Base-by-base conservation (phyloP, 2,113 vertebrate species). In the Atherinomorus stipes region DNA sequence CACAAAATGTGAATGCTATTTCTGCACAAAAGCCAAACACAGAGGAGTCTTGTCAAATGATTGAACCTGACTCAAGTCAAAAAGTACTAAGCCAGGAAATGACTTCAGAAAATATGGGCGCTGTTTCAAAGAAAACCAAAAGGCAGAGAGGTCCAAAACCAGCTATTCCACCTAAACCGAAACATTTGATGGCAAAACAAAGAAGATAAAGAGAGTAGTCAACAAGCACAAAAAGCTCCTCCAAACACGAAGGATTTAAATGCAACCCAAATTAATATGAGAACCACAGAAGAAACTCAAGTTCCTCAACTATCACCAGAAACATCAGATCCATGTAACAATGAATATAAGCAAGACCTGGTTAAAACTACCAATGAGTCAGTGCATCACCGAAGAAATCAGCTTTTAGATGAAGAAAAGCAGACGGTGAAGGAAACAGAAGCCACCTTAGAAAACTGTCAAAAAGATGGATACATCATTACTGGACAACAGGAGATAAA, bases 51-150 rank as follows among this genome's bases (percentile, higher is more conserved):
- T 81, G 63, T 68, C 85, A 69, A 1, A 76, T 84, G 69, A 81
- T 83, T 91, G 89, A 92, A 92, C 89, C 89, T 87, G 75, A 92
- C 87, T 93, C 89, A 92, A 83, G 77, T 91, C 84, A 94, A 94
- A 91, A 65, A 91, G 88, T 89, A 91, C 66, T 92, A 11, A 57
- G 50, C 23, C 15, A 76, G 52, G 68, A 77, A 60, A 58, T 56
- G 4, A 88, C 74, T 42, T 64, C 62, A 34, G 38, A 56, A 66
- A 44, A 67, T 64, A n/a, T 16, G 44, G 56, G 64, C 50, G 15
- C 54, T 34, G 21, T 67, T 26, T 47, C 22, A 9, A 61, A 79
- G 62, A 71, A 85, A 66, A 89, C n/a, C 64, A 85, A 79, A 80
- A 93, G 81, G 22, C 84, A 70, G 34, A 21, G 37, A 68, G 74